phyloP scores from a whole-genome alignment of 2,797 vertebrate species.

The Hephaestus fuliginosus region DNA sequence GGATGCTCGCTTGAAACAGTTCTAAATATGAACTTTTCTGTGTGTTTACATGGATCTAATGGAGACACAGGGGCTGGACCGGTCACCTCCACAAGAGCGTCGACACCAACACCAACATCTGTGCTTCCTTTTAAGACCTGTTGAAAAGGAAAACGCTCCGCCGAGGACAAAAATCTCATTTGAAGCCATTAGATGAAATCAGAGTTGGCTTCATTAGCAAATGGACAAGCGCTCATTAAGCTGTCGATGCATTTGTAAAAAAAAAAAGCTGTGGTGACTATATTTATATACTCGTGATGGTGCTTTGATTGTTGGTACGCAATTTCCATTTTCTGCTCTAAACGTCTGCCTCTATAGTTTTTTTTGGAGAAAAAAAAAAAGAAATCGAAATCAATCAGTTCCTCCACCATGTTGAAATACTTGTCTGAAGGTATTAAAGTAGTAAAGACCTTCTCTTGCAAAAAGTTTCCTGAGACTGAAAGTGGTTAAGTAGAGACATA shows the following conservation, averaged over 20 bases:
- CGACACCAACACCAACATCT: too few species aligned
- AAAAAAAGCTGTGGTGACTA: not conserved
- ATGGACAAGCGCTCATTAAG: not conserved
- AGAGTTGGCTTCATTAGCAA: not conserved
- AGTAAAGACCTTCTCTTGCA: not conserved
- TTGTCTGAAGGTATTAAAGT: not conserved
- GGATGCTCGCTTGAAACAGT: not conserved
- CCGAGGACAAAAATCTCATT: not conserved
- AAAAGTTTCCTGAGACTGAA: not conserved
- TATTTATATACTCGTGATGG: not conserved
- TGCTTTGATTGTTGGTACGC: not conserved
- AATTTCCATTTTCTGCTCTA: not conserved
- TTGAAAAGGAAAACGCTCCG: not conserved
- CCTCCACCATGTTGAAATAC: not conserved
- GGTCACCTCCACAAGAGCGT: too few species aligned
- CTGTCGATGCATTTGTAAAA: not conserved
- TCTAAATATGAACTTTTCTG: not conserved
- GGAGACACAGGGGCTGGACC: not conserved
- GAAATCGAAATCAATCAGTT: not conserved
- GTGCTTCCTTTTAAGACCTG: not conserved
- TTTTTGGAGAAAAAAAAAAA: not conserved
- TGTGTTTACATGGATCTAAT: not conserved
- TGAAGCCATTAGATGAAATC: constrained; percentile 10
- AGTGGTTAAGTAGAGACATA: not conserved
- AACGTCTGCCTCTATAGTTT: not conserved